These are phyloP conservation scores for Nansenia antarctica DNA, from an alignment of 2,113 vertebrate genomes.

Conservation along the genomic window DNA sequence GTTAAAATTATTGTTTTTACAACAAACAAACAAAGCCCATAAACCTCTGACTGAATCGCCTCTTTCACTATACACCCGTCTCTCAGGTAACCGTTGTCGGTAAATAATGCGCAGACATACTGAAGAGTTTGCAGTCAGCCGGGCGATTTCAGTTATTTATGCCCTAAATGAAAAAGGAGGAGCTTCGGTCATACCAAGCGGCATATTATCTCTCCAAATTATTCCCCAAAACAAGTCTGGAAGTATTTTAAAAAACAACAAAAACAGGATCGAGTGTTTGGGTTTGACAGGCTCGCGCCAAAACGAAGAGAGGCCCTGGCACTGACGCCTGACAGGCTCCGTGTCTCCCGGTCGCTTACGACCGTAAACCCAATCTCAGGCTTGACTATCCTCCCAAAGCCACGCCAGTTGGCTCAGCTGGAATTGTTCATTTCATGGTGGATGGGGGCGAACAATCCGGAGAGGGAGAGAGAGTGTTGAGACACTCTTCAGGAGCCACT, in stretches of 20 bases:
- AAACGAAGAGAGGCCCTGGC: slow-evolving; percentile 50
- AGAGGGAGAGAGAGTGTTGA: slow-evolving; percentile 33
- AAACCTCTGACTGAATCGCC: not conserved
- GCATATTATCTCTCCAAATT: slow-evolving; percentile 38
- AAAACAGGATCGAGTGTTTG: slow-evolving; percentile 53
- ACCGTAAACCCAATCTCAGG: slow-evolving; percentile 60
- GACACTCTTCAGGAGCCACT: slow-evolving; percentile 44
- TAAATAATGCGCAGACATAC: slow-evolving; percentile 52
- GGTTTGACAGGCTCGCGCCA: slow-evolving; percentile 51
- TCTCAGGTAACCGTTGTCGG: slow-evolving; percentile 42
- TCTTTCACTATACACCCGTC: slow-evolving; percentile 6
- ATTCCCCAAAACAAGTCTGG: slow-evolving; percentile 58
- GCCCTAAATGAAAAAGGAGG: slow-evolving; percentile 44
- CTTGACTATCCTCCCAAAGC: slow-evolving; percentile 60
- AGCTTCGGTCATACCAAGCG: slow-evolving; percentile 41
- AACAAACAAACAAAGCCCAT: not conserved
- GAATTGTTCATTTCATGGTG: slow-evolving; percentile 70
- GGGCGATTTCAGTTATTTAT: slow-evolving; percentile 28
- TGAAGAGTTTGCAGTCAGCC: slow-evolving; percentile 32
- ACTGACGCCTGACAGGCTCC: slow-evolving; percentile 26
- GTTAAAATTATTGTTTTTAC: slow-evolving; percentile 39
- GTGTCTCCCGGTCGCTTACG: slow-evolving; percentile 47
- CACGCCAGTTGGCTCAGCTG: slow-evolving; percentile 60
- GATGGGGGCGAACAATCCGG: slow-evolving; percentile 54
- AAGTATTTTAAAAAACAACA: slow-evolving; percentile 64